Conservation (phyloP, 2,797 vertebrate genomes). For the Pseudomugil tenellus region DNA sequence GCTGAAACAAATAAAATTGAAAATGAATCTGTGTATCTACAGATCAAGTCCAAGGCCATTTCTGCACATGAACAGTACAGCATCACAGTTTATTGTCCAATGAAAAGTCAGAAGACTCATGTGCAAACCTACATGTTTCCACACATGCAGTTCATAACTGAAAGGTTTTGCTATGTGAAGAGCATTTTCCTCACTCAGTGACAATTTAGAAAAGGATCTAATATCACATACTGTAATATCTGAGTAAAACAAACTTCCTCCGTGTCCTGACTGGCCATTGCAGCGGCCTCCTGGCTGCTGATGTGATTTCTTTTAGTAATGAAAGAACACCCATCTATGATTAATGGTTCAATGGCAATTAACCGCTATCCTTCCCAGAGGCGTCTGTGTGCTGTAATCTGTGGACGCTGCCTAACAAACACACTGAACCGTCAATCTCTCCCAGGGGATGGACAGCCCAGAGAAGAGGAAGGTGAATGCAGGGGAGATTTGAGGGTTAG, state of each 20-base stretch:
- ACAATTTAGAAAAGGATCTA: slow-evolving; percentile 14
- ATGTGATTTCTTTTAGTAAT: slow-evolving; percentile 74
- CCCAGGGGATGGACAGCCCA: slow-evolving; percentile 41
- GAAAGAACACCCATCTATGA: slow-evolving; percentile 63
- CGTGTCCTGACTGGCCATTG: slow-evolving; percentile 32
- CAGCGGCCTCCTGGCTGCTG: slow-evolving; percentile 55
- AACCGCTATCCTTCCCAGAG: slow-evolving; percentile 67
- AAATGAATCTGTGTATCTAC: neutral
- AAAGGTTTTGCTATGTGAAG: slow-evolving; percentile 11
- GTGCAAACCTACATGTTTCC: neutral
- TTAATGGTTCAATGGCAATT: slow-evolving; percentile 80
- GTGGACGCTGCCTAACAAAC: slow-evolving; percentile 59
- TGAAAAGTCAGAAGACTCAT: neutral
- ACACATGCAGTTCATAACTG: neutral
- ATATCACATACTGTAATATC: slow-evolving; percentile 33
- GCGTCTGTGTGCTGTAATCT: slow-evolving; percentile 62
- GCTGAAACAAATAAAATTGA: slow-evolving; percentile 77
- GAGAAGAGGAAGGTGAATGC: slow-evolving; percentile 36
- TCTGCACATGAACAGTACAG: neutral
- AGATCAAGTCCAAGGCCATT: neutral
- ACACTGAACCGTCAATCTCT: slow-evolving; percentile 61
- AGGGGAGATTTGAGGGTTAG: slow-evolving; percentile 17
- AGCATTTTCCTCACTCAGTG: slow-evolving; percentile 5
- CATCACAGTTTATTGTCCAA: neutral
- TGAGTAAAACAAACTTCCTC: slow-evolving; percentile 59